Percentiles rank a stretch among this genome's conserved stretches.
phyloP scores from a whole-genome alignment of 2,797 vertebrate species.

The Artibeus lituratus region DNA sequence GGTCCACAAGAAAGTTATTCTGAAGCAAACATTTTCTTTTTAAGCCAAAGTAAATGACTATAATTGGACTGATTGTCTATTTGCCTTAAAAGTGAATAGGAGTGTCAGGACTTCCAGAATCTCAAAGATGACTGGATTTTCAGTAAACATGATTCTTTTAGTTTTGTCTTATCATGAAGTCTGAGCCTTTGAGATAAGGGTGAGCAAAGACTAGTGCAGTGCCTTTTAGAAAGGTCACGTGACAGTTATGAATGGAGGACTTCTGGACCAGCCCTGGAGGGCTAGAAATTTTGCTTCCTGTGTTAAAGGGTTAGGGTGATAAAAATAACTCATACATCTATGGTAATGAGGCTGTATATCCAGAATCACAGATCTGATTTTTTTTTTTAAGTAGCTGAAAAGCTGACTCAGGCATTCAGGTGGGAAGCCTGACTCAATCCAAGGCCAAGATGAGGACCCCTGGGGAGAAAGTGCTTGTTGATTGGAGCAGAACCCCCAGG shows the following conservation, averaged over 20 bases:
- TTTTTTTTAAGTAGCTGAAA: not conserved
- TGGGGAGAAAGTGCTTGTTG: not conserved
- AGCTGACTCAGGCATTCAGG: not conserved
- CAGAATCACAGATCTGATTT: not conserved
- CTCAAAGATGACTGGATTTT: not conserved
- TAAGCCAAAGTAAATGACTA: not conserved
- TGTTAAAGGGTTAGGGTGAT: not conserved
- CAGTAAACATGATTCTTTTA: not conserved
- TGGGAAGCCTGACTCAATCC: not conserved
- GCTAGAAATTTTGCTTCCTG: not conserved
- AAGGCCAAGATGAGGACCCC: not conserved
- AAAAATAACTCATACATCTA: not conserved
- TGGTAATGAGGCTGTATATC: not conserved
- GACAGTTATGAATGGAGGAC: not conserved
- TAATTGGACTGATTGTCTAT: not conserved
- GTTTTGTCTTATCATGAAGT: not conserved
- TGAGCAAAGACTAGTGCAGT: not conserved
- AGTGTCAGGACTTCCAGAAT: not conserved
- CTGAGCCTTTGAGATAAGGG: not conserved
- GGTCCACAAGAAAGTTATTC: not conserved
- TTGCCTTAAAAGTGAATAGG: not conserved
- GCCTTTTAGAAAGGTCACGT: not conserved
- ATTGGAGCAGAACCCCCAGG: not conserved
- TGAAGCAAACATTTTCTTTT: conserved; percentile 16
- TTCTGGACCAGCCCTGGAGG: not conserved